phyloP scores from a whole-genome alignment of 2,113 vertebrate species.

The Phalacrocorax brasilianus region DNA sequence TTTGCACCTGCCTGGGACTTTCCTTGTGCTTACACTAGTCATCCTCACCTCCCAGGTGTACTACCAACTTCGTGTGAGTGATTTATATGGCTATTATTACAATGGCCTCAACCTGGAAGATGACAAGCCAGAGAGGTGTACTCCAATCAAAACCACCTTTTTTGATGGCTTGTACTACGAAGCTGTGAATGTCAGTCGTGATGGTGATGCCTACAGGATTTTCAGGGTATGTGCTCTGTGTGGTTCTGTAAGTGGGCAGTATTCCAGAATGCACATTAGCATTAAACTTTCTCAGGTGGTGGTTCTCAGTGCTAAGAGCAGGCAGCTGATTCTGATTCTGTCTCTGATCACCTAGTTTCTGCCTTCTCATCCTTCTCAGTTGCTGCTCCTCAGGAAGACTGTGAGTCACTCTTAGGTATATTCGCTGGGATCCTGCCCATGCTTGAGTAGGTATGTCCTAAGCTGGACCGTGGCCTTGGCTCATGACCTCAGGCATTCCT shows the following conservation, averaged over 20 bases:
- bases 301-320: neutral
- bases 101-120: constrained; percentile 67
- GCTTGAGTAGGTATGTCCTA: neutral
- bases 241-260: neutral
- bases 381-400: neutral
- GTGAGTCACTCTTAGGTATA: neutral
- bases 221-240: constrained; percentile 57
- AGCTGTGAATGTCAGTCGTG: constrained; percentile 59
- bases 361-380: neutral
- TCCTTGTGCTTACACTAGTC: neutral
- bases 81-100: constrained; percentile 62
- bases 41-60: constrained; percentile 61
- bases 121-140: neutral
- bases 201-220: constrained; percentile 61
- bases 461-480: neutral
- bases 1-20: neutral
- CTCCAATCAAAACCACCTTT: constrained; percentile 63
- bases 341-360: neutral
- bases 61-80: neutral
- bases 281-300: neutral
- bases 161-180: constrained; percentile 70
- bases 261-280: neutral
- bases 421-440: neutral
- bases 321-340: neutral
- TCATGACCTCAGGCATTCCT: neutral